phyloP scores from a whole-genome alignment of 2,888 invertebrate species.

The Gastracanthus pulcherrimus region DNA sequence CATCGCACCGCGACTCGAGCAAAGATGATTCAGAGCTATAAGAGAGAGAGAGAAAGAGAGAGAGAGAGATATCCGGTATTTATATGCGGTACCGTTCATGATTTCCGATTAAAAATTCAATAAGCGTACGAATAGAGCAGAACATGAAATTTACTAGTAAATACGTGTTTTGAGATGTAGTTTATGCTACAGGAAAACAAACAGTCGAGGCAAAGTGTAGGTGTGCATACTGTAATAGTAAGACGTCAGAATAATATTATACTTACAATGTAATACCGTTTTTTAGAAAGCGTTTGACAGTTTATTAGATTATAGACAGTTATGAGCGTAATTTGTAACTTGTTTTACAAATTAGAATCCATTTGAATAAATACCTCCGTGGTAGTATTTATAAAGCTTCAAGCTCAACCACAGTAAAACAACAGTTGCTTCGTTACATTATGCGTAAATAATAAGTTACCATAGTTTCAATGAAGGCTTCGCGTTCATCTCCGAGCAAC shows the following conservation, averaged over 20 bases:
- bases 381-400: not conserved
- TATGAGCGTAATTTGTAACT: not conserved
- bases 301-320: not conserved
- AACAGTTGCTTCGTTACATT: not conserved
- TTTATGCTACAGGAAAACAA: too few species aligned
- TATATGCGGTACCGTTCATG: too few species aligned
- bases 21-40: conserved; percentile 20
- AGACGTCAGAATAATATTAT: too few species aligned
- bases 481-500: not conserved
- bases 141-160: too few species aligned
- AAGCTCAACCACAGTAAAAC: not conserved
- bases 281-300: not conserved
- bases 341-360: not conserved
- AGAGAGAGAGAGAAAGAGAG: too few species aligned
- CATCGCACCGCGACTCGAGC: not conserved
- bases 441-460: not conserved
- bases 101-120: not conserved
- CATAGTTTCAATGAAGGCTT: not conserved
- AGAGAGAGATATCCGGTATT: too few species aligned
- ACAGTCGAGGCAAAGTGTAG: too few species aligned
- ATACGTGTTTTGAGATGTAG: too few species aligned
- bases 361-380: not conserved
- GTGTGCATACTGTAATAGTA: too few species aligned
- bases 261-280: not conserved
- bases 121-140: too few species aligned